These are phyloP conservation scores for Metalampra italica DNA, from an alignment of 2,888 invertebrate genomes.

Conservation along the genomic window DNA sequence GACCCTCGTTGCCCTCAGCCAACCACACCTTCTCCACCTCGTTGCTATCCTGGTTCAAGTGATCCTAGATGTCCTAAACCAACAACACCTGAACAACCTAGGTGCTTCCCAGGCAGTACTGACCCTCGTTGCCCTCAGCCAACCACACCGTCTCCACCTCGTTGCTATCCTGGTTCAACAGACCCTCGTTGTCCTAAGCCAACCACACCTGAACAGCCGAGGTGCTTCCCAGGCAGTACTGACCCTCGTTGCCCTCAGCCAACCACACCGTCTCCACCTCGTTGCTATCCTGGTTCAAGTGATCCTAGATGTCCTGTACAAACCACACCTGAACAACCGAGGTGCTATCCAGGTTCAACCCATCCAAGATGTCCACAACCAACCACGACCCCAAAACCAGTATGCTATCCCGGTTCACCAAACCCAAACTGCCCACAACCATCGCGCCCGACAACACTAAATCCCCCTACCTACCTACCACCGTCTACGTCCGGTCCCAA, in stretches of 20 bases:
- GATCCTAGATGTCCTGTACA: conserved; percentile 46
- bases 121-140: conserved; percentile 43
- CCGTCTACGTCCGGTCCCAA: conserved; percentile 22
- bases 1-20: conserved; percentile 22
- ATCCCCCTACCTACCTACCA: conserved; percentile 10
- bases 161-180: conserved; percentile 46
- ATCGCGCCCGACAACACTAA: conserved; percentile 28
- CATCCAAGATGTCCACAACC: conserved; percentile 47
- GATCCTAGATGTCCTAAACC: conserved; percentile 46
- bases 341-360: conserved; percentile 31
- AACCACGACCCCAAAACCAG: conserved; percentile 22
- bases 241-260: conserved; percentile 40
- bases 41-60: conserved; percentile 31
- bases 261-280: conserved; percentile 26
- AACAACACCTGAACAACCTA: conserved; percentile 26
- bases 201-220: conserved; percentile 29
- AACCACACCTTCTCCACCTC: conserved; percentile 25
- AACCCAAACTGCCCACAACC: conserved; percentile 50
- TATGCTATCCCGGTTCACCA: conserved; percentile 37
- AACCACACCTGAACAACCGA: conserved; percentile 31
- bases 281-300: conserved; percentile 35
- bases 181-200: conserved; percentile 45
- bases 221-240: conserved; percentile 24
- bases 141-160: conserved; percentile 29
- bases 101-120: conserved; percentile 37